phyloP scores from a whole-genome alignment of 2,113 vertebrate genomes.

The Daboia siamensis region DNA sequence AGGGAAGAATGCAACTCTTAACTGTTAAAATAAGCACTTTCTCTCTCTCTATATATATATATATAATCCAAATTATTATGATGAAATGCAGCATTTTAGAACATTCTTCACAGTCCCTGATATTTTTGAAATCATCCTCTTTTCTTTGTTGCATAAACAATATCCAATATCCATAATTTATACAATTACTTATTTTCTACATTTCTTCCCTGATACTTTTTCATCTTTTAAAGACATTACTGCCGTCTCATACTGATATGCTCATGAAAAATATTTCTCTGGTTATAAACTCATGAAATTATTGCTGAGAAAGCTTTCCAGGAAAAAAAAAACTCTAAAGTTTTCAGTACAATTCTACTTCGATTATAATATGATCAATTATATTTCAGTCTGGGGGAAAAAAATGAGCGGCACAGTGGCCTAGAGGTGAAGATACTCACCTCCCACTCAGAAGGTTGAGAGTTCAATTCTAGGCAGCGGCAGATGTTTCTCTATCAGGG shows the following conservation, averaged over 20 bases:
- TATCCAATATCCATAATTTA: not conserved
- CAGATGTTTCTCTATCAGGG: not conserved
- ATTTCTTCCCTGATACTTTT: not conserved
- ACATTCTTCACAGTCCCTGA: constrained; percentile 2
- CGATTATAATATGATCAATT: not conserved
- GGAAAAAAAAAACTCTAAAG: not conserved
- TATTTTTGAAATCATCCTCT: not conserved
- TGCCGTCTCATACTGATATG: not conserved
- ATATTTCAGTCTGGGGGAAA: not conserved
- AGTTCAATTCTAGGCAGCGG: not conserved
- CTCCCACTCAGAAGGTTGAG: not conserved
- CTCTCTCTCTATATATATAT: not conserved
- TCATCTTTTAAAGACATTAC: not conserved
- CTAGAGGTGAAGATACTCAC: too few species aligned
- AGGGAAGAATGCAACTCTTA: not conserved
- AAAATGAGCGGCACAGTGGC: not conserved
- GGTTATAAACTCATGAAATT: not conserved
- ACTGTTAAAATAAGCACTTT: constrained; percentile 35
- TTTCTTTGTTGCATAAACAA: constrained; percentile 23
- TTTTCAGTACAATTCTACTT: not conserved
- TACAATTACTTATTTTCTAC: constrained; percentile 4
- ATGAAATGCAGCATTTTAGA: constrained; percentile 27
- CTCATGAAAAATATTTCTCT: not conserved
- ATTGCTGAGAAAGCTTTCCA: not conserved
- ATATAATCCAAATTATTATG: constrained; percentile 25